phyloP scores from a whole-genome alignment of 1,140 invertebrate genomes.

The Lysiphlebus fabarum region DNA sequence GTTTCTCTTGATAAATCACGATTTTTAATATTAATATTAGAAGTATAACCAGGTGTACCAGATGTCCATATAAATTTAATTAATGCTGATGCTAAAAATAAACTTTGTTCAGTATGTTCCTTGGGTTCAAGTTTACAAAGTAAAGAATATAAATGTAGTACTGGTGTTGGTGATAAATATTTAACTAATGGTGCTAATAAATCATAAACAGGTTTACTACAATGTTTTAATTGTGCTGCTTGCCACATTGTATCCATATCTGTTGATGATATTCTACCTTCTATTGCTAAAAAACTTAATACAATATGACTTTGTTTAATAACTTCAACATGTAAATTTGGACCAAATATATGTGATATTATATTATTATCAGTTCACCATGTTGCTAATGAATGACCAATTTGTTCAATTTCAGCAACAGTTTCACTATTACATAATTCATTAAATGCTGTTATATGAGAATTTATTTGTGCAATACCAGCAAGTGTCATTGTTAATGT shows the following conservation, averaged over 20 bases:
- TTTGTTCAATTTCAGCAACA: constrained; percentile 75
- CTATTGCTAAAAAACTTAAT: constrained; percentile 87
- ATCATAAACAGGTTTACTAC: constrained; percentile 89
- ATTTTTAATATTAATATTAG: constrained; percentile 48
- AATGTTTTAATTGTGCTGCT: constrained; percentile 90
- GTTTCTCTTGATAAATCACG: constrained; percentile 41
- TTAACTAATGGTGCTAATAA: constrained; percentile 85
- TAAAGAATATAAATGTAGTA: constrained; percentile 81
- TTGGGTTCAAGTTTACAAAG: constrained; percentile 81
- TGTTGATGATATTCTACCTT: constrained; percentile 83
- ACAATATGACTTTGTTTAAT: constrained; percentile 94
- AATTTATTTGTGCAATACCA: constrained; percentile 91
- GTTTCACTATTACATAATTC: constrained; percentile 85
- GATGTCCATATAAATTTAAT: constrained; percentile 88
- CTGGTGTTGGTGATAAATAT: constrained; percentile 81
- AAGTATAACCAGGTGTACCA: constrained; percentile 58
- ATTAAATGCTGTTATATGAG: constrained; percentile 86
- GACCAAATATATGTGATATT: constrained; percentile 91
- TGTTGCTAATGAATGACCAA: constrained; percentile 78
- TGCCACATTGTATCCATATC: constrained; percentile 93
- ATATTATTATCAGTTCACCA: constrained; percentile 91
- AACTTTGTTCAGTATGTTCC: constrained; percentile 89
- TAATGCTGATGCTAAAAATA: constrained; percentile 82
- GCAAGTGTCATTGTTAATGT: constrained; percentile 89
- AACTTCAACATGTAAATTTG: constrained; percentile 92